A percentile compares a stretch with the other conserved stretches of the same genome.
These are phyloP conservation scores for Spatulosminthurus flaviceps DNA, from an alignment of 2,888 invertebrate species.

Conservation along the genomic window DNA sequence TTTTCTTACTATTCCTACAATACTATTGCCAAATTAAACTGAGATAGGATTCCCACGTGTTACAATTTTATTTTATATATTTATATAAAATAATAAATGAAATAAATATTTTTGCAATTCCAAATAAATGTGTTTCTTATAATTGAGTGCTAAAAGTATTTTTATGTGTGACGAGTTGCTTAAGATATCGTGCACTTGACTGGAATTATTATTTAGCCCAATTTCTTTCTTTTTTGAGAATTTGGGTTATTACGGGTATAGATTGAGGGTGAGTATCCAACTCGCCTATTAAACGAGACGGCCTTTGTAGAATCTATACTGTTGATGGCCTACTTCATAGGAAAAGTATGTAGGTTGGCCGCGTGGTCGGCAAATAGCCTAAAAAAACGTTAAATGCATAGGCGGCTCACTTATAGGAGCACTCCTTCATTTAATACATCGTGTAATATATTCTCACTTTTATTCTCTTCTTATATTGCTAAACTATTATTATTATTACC, in stretches of 20 bases:
- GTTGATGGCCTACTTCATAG: not conserved
- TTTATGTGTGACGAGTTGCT: not conserved
- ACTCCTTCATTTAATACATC: not conserved
- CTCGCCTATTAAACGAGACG: not conserved
- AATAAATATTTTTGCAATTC: not conserved
- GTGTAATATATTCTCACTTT: not conserved
- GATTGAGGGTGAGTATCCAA: not conserved
- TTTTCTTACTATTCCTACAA: no score
- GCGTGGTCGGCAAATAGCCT: conserved; percentile 3
- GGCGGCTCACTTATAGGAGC: not conserved
- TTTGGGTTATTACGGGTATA: not conserved
- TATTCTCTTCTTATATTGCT: no score
- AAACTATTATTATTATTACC: no score
- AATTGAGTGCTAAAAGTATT: not conserved
- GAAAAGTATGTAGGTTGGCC: conserved; percentile 1
- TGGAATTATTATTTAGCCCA: not conserved
- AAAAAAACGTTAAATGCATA: conserved; percentile 8
- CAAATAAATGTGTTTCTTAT: not conserved
- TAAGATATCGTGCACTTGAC: no score
- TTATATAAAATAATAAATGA: not conserved
- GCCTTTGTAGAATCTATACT: not conserved
- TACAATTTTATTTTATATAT: no score
- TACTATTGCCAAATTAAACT: not conserved
- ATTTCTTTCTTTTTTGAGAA: no score
- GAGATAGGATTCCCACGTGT: not conserved